phyloP scores from a whole-genome alignment of 2,797 vertebrate genomes.

The Vireo griseus region DNA sequence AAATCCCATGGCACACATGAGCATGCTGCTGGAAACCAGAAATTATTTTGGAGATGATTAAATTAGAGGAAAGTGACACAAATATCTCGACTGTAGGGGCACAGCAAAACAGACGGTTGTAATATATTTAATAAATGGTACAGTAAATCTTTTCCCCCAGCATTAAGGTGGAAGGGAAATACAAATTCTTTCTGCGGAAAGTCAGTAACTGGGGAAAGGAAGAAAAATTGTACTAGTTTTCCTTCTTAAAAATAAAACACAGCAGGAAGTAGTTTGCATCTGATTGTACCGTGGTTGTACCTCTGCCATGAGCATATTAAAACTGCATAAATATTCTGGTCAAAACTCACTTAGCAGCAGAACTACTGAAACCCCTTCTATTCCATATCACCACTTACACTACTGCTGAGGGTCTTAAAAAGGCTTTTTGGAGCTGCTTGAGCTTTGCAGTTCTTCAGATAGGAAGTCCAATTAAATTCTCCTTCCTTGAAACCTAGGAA shows the following conservation, averaged over 20 bases:
- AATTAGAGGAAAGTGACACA: conserved; percentile 31
- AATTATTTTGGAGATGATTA: conserved; percentile 42
- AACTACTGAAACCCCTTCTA: not conserved
- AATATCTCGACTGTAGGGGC: not conserved
- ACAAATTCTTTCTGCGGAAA: conserved; percentile 6
- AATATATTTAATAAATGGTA: conserved; percentile 37
- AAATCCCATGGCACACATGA: not conserved
- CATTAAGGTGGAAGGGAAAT: not conserved
- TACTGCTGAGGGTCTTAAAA: conserved; percentile 78
- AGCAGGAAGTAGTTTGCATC: not conserved
- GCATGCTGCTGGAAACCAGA: conserved; percentile 1
- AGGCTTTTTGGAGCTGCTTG: conserved; percentile 81
- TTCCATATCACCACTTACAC: conserved; percentile 65
- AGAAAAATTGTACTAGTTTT: not conserved
- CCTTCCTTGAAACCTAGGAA: conserved; percentile 82
- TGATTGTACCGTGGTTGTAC: not conserved
- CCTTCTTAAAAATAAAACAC: conserved; percentile 23
- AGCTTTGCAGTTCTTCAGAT: conserved; percentile 82
- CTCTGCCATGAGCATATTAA: not conserved
- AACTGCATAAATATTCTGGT: not conserved
- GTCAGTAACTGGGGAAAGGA: not conserved
- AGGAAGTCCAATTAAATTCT: conserved; percentile 85
- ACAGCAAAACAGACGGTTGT: not conserved
- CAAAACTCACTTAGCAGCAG: not conserved
- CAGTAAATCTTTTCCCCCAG: conserved; percentile 16